Evolutionary conservation across 2,797 vertebrate species (phyloP), one percentile per base, ranked within the genome.

Genomic region (Rhinogobio ventralis): DNA sequence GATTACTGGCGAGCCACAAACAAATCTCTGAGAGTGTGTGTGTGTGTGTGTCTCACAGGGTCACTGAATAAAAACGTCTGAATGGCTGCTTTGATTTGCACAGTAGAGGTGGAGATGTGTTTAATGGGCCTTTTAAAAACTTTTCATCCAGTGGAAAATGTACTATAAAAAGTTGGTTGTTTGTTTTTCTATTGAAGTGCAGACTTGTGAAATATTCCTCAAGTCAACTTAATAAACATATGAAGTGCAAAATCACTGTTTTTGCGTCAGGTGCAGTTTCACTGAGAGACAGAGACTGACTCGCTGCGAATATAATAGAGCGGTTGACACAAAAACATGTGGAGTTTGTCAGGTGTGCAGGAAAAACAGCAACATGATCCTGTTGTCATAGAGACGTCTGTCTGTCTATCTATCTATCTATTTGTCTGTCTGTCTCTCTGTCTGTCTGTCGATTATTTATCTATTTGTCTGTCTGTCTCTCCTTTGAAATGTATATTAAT

Each of bases 1-100:
- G 45, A 76, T 82, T 69, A 10, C 20, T 76, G 74, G 25, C 30
- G 46, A 53, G 69, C 87, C 80, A 86, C 75, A 81, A 49, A 72
- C 81, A 46, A n/a, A n/a, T n/a, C n/a, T n/a, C n/a, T n/a, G n/a
- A n/a, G n/a, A n/a, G n/a, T 71, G 20, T 15, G 10, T 80, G 69
- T 33, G n/a, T 57, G 20, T 77, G 4, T 79, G 15, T 66, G 20
- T 62, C 36, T 8, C 14, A 72, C 19, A 17, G 20, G 15, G 55
- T 73, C 28, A 15, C 13, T 11, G 55, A 82, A 73, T 36, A 30
- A n/a, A 15, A 68, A 3, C 39, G n/a, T 83, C 36, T 79, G 72
- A 76, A 51, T 72, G 45, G 71, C 17, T 42, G 3, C 77, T 80
- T 42, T 79, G 17, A 49, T 42, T 42, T 42, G 8, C 46, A 45